Base-by-base conservation (phyloP, 2,888 invertebrate genomes). In the Nomada goodeniana region DNA sequence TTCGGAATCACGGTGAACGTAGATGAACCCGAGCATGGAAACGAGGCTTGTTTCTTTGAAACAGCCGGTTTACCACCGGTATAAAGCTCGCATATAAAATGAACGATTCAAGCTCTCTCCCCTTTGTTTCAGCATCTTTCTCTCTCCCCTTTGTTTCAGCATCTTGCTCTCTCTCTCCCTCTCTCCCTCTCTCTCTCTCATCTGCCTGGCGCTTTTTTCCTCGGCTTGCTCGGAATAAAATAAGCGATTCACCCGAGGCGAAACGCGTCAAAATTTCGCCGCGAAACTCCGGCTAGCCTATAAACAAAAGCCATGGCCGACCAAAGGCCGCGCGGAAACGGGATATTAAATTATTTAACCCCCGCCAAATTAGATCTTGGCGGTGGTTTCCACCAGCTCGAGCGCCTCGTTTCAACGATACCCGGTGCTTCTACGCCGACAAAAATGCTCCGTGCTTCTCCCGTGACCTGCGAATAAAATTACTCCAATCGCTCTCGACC, bases 291-390 rank as follows among this genome's bases (percentile, higher is more conserved):
- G 47, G 20, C 18, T 18, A 64, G 55, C 67, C 69, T 72, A 73
- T 76, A 80, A 82, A 82, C 80, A 76, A 80, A 80, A 69, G 69
- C 23, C 23, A 36, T 15, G 67, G 4, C 47, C 23, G 53, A 26
- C 52, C 11, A 36, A 53, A 59, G 53, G 60, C 70, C 53, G 59
- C n/a, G 55, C 26, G 76, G 76, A 76, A 80, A 81, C 76, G 72
- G 77, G 65, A 83, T 83, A 87, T 89, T 88, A 89, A 82, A 88
- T 89, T 88, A 89, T 89, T 88, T 86, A 89, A 80, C 83, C 83
- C 65, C 64, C 47, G 70, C 68, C 52, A 89, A 89, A 88, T 88
- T 89, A 89, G 88, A 82, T 86, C 81, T 82, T 80, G 73, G 76
- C 83, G n/a, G 57, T 4, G 3, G 50, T 29, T 52, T 78, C 61